Percentiles rank a stretch among this genome's conserved stretches.
Evolutionary conservation across 2,888 invertebrate species (phyloP).

Genomic region (Acanthococcus lagerstroemiae): DNA sequence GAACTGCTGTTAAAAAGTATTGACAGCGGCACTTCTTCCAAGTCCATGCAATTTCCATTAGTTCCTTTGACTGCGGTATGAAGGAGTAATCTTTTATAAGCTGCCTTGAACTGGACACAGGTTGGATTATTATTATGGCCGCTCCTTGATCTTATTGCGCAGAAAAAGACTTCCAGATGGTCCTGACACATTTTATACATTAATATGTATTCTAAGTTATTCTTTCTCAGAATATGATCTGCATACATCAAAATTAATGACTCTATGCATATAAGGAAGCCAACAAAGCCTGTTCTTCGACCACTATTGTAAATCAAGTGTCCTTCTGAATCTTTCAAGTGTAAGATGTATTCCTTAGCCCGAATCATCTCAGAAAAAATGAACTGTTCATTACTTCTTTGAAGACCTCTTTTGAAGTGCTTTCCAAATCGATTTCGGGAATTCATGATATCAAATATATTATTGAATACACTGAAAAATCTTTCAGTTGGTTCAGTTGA

Average conservation of each 20-base stretch:
- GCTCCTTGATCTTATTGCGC: constrained; percentile 2
- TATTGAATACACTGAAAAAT: constrained; percentile 13
- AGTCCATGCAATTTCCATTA: not conserved
- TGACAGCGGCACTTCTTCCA: not conserved
- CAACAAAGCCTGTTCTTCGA: constrained; percentile 23
- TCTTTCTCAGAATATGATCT: not conserved
- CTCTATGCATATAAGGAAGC: constrained; percentile 24
- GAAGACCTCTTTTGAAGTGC: constrained; percentile 6
- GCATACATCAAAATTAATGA: not conserved
- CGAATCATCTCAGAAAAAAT: not conserved
- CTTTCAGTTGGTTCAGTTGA: not conserved
- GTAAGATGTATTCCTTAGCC: constrained; percentile 1
- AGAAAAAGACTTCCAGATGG: constrained; percentile 22
- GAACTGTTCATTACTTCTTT: not conserved
- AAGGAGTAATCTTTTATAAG: not conserved
- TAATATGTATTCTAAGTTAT: not conserved
- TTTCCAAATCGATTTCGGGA: not conserved
- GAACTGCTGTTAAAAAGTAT: not conserved
- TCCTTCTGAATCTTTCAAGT: constrained; percentile 6
- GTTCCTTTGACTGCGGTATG: not conserved
- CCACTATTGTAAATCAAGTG: constrained; percentile 2
- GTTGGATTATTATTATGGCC: constrained; percentile 26
- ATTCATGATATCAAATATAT: constrained; percentile 7
- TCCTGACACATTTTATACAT: constrained; percentile 28
- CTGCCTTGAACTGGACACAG: constrained; percentile 9